A percentile compares a stretch with the other conserved stretches of the same genome.
phyloP scores from a whole-genome alignment of 2,888 invertebrate genomes.

The Eristalis pertinax region DNA sequence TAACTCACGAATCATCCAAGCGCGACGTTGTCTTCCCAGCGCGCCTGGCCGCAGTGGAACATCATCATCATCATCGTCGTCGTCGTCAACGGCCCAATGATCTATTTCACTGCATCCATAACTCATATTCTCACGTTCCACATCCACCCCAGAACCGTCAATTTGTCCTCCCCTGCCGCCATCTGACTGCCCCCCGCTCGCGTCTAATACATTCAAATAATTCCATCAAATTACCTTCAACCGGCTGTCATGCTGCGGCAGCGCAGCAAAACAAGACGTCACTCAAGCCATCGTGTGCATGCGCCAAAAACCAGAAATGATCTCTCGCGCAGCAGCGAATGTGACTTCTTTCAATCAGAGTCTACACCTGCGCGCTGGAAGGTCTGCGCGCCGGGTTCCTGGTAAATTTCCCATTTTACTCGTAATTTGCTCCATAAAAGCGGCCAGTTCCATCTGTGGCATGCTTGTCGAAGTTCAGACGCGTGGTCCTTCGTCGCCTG shows the following conservation, averaged over 20 bases:
- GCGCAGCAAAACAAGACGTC: slow-evolving; percentile 54
- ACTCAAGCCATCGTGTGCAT: slow-evolving; percentile 13
- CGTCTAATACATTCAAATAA: slow-evolving; percentile 68
- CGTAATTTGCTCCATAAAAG: slow-evolving; percentile 54
- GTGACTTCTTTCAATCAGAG: slow-evolving; percentile 8
- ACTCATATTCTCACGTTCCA: slow-evolving; percentile 72
- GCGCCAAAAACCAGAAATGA: background rate
- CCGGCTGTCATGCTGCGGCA: slow-evolving; percentile 56
- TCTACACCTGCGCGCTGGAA: slow-evolving; percentile 39
- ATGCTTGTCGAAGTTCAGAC: background rate
- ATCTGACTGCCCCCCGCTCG: slow-evolving; percentile 22
- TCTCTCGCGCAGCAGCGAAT: slow-evolving; percentile 3
- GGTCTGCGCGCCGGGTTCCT: slow-evolving; percentile 12
- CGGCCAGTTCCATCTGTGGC: background rate
- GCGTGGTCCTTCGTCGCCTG: slow-evolving; percentile 46
- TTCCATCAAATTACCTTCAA: slow-evolving; percentile 64
- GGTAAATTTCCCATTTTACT: slow-evolving; percentile 59
- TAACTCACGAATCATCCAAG: slow-evolving; percentile 68
- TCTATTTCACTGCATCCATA: slow-evolving; percentile 71
- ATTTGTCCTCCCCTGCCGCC: slow-evolving; percentile 22
- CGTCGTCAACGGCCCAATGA: slow-evolving; percentile 57
- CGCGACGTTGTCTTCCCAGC: slow-evolving; percentile 35
- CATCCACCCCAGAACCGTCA: slow-evolving; percentile 48
- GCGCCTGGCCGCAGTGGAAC: background rate
- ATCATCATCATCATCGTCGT: slow-evolving; percentile 9